Evolutionary conservation across 2,113 vertebrate species (phyloP), one percentile per base, ranked within the genome.

Genomic region (Stigmatopora nigra): DNA sequence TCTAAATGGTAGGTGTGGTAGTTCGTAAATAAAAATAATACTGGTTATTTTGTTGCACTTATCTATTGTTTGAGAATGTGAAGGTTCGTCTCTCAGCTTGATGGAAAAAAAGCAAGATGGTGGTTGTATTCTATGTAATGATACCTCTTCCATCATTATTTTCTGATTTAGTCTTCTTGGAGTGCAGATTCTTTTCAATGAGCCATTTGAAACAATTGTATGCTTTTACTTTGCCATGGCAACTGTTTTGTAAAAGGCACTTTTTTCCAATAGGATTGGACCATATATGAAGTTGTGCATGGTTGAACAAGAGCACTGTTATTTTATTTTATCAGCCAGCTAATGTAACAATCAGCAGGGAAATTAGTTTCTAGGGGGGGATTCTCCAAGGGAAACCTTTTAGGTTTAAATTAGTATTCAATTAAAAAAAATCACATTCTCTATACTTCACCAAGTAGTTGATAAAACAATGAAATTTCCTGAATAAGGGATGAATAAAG

Each of bases 61-160:
- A 62, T 66, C 70, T 70, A 77, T 77, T 70, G 68, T 64, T 80
- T 36, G 65, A 49, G 46, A 65, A 58, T 25, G 57, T 10, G 5
- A 62, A 65, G 60, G 49, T 67, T 53, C 55, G 58, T 45, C 67
- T 78, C 64, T 76, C 72, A 78, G 74, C 74, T 73, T 65, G 35
- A 36, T 52, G 49, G 53, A 4, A 16, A 68, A 68, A 59, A 67
- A 73, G 69, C 36, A 16, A 45, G 6, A 17, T 11, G 17, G n/a
- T 11, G 10, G 51, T 13, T 10, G 19, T 53, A 10, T 10, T 20
- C 3, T n/a, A 51, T 6, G n/a, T 17, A 5, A 51, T 13, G 17
- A 22, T 11, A 51, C n/a, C 51, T 53, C 4, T 53, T 53, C 8
- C 19, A 53, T 53, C 51, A 53, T 53, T 53, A 19, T 53, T 53